phyloP scores from a whole-genome alignment of 2,888 invertebrate genomes.

The Argyra leucocephala region DNA sequence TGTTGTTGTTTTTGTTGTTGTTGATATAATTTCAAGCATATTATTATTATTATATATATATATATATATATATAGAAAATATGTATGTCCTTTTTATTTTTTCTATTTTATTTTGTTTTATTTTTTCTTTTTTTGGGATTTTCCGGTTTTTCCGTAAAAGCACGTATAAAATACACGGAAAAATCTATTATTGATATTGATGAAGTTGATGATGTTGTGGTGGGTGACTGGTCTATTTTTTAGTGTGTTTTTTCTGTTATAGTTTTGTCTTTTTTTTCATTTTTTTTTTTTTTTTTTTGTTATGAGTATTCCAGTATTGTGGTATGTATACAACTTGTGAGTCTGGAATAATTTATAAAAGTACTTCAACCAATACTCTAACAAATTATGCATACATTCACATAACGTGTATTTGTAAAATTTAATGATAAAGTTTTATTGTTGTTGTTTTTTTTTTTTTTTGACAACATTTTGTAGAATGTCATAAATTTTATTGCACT shows the following conservation, averaged over 20 bases:
- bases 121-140: neutral
- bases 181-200: neutral
- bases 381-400: neutral
- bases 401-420: neutral
- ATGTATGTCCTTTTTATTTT: too few species aligned
- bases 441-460: neutral
- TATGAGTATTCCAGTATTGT: neutral
- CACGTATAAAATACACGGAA: neutral
- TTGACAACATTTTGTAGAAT: neutral
- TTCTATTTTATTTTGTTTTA: neutral
- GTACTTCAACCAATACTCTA: neutral
- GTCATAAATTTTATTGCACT: constrained; percentile 6
- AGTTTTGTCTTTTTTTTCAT: too few species aligned
- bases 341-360: neutral
- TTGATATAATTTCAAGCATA: too few species aligned
- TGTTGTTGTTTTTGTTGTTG: too few species aligned
- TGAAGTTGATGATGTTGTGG: neutral
- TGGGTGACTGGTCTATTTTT: neutral
- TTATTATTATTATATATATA: too few species aligned
- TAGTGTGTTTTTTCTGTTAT: neutral
- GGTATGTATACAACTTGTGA: neutral
- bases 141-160: neutral
- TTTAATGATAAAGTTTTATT: neutral
- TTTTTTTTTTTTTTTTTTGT: neutral
- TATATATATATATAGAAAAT: too few species aligned